Percentiles rank a stretch among this genome's conserved stretches.
Evolutionary conservation across 2,113 vertebrate species (phyloP).

Genomic region (Mesembrinibis cayennensis): DNA sequence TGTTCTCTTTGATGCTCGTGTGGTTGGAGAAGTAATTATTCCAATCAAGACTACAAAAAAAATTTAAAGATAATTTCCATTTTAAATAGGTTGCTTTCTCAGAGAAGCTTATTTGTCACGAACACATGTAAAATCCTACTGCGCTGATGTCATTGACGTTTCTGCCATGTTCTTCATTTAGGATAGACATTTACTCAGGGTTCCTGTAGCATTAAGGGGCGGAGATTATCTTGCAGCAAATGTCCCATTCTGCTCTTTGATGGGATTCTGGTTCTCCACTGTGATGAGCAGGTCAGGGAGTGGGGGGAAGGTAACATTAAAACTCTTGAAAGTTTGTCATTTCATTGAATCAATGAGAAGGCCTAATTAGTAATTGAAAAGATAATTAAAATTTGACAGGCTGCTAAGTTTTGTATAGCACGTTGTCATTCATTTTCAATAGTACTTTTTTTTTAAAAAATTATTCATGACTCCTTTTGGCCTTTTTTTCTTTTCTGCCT

Average conservation of each 20-base stretch:
- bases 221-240: background rate
- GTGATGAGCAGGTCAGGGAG: background rate
- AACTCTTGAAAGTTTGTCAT: background rate
- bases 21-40: background rate
- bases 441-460: background rate
- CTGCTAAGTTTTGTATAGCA: background rate
- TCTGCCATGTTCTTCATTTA: background rate
- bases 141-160: background rate
- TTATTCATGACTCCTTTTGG: background rate
- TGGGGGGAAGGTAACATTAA: background rate
- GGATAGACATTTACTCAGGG: accelerated
- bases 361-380: conserved; percentile 20
- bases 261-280: background rate
- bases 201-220: background rate
- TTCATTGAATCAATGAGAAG: background rate
- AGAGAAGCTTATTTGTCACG: background rate
- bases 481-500: background rate
- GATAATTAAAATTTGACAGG: background rate
- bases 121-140: background rate
- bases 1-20: background rate
- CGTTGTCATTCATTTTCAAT: background rate
- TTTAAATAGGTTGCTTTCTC: background rate
- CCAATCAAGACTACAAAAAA: background rate
- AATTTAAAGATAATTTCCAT: background rate
- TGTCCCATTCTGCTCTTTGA: background rate